A percentile compares a stretch with the other conserved stretches of the same genome.
phyloP scores from a whole-genome alignment of 2,888 invertebrate genomes.

The Listrodromus nycthemerus region DNA sequence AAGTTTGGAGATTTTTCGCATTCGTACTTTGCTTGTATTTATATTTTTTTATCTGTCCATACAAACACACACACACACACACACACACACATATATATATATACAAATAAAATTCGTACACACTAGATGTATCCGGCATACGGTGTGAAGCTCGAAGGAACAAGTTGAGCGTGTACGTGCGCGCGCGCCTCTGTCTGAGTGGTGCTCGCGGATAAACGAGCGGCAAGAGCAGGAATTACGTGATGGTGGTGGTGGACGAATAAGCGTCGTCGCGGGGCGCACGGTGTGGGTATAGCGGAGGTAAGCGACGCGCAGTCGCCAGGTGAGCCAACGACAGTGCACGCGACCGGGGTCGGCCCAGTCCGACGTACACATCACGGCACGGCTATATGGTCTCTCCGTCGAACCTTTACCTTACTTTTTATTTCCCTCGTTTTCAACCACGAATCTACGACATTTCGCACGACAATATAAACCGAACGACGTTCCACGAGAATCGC shows the following conservation, averaged over 20 bases:
- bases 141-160: constrained; percentile 12
- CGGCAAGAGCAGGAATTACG: constrained; percentile 22
- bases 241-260: constrained; percentile 57
- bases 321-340: constrained; percentile 81
- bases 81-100: background rate
- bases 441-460: constrained; percentile 1
- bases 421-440: constrained; percentile 2
- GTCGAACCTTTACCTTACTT: constrained; percentile 31
- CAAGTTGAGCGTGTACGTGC: background rate
- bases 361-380: constrained; percentile 71
- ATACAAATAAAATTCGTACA: background rate
- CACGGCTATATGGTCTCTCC: constrained; percentile 64
- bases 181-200: background rate
- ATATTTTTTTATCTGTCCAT: background rate
- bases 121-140: background rate
- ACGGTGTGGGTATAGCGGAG: constrained; percentile 58
- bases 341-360: constrained; percentile 72
- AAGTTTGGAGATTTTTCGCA: constrained; percentile 13
- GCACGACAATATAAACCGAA: background rate
- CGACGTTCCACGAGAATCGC: background rate
- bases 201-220: constrained; percentile 17
- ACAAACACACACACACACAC: background rate
- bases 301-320: constrained; percentile 81
- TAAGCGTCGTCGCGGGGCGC: constrained; percentile 50
- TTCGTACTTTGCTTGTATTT: background rate